Conservation (phyloP, 2,888 invertebrate species). For the Drosophila fulvimacula region DNA sequence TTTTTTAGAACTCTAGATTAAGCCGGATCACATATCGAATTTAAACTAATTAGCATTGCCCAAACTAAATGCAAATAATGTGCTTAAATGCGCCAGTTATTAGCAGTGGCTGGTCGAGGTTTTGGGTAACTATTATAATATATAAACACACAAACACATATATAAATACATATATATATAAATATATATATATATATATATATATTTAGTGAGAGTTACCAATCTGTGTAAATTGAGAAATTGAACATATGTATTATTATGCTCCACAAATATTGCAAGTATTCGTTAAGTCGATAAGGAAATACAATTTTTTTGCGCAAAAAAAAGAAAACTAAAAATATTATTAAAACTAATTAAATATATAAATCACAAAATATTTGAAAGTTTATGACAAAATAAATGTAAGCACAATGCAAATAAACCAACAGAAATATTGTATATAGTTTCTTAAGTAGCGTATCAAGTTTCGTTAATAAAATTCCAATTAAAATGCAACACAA, state of each 20-base stretch:
- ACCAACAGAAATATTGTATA: constrained; percentile 40
- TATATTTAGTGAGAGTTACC: constrained; percentile 18
- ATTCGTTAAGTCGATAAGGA: constrained; percentile 39
- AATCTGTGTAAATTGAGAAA: constrained; percentile 47
- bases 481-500: constrained; percentile 52
- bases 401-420: constrained; percentile 52
- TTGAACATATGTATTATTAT: constrained; percentile 46
- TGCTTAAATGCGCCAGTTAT: constrained; percentile 13
- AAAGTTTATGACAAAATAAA: constrained; percentile 73
- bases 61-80: constrained; percentile 31
- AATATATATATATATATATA: constrained; percentile 10
- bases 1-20: constrained; percentile 40
- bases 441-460: constrained; percentile 69
- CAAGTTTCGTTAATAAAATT: constrained; percentile 76
- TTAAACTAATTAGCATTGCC: constrained; percentile 79
- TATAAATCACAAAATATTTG: constrained; percentile 34
- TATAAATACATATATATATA: not conserved
- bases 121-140: constrained; percentile 41
- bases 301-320: constrained; percentile 47
- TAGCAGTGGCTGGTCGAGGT: not conserved
- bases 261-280: constrained; percentile 44
- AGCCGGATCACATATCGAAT: constrained; percentile 83
- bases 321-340: constrained; percentile 6
- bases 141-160: not conserved
- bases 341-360: constrained; percentile 16